phyloP scores from a whole-genome alignment of 37 sponge, comb jelly and placozoan genomes.

The Mnemiopsis leidyi region DNA sequence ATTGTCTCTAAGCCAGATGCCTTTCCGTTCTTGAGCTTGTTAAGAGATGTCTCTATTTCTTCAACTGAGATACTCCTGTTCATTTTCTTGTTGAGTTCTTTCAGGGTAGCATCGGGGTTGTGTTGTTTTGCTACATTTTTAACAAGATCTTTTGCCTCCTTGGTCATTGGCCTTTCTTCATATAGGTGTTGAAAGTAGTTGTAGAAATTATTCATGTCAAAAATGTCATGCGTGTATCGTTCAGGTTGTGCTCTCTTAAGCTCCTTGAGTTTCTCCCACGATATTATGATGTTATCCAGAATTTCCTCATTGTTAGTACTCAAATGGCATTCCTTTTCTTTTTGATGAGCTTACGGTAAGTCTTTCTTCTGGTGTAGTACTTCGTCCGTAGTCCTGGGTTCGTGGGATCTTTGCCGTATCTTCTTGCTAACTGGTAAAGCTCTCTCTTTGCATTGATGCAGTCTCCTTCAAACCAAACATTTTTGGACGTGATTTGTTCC shows the following conservation, averaged over 20 bases:
- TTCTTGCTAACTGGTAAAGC: background rate
- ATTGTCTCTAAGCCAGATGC: no score
- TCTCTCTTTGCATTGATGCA: background rate
- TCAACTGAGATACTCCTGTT: background rate
- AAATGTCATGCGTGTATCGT: background rate
- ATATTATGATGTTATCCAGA: background rate
- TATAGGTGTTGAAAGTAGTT: background rate
- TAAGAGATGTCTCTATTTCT: no score
- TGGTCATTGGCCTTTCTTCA: background rate
- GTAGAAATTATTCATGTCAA: background rate
- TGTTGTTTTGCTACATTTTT: background rate
- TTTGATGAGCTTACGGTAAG: background rate
- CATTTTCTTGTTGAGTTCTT: background rate
- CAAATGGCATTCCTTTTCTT: background rate
- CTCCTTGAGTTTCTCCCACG: background rate
- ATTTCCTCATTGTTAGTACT: background rate
- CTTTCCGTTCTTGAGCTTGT: no score
- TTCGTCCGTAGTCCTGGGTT: background rate
- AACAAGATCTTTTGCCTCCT: background rate
- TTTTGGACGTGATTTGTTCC: background rate
- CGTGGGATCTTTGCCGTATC: background rate
- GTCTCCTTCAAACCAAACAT: background rate
- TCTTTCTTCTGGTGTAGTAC: background rate
- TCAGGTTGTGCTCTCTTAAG: background rate
- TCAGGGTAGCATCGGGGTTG: background rate